phyloP scores from a whole-genome alignment of 2,797 vertebrate species.

The Tachyglossus aculeatus region DNA sequence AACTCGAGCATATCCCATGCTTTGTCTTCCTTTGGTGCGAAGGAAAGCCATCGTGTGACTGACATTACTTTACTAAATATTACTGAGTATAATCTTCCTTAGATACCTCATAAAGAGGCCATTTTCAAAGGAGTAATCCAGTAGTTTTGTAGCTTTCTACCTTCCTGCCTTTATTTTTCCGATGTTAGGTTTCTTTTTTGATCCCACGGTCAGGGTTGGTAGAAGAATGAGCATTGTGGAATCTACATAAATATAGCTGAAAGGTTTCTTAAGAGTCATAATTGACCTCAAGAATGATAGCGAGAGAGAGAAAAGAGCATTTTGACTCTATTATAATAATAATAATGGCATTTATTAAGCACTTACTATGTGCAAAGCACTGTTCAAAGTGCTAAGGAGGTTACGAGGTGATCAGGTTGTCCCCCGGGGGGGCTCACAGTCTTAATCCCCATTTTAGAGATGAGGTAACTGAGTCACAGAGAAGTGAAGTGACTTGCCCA shows the following conservation, averaged over 20 bases:
- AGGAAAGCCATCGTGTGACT: not conserved
- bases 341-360: too few species aligned
- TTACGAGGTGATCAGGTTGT: too few species aligned
- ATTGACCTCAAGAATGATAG: not conserved
- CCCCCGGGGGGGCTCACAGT: too few species aligned
- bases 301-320: not conserved
- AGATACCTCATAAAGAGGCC: not conserved
- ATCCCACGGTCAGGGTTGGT: not conserved
- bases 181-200: not conserved
- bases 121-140: constrained; percentile 9
- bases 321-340: not conserved
- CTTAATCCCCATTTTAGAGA: too few species aligned
- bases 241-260: not conserved
- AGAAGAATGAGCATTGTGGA: not conserved
- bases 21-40: constrained; percentile 14
- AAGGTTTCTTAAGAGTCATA: not conserved
- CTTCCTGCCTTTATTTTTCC: not conserved
- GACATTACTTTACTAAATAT: constrained; percentile 19
- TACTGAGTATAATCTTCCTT: constrained; percentile 3
- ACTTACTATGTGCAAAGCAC: too few species aligned
- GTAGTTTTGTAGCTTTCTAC: constrained; percentile 27
- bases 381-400: too few species aligned
- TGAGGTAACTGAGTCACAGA: too few species aligned
- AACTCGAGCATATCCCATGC: constrained; percentile 30
- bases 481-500: too few species aligned